Evolutionary conservation across 2,797 vertebrate genomes (phyloP).

Genomic region (Apogon hyalosoma): DNA sequence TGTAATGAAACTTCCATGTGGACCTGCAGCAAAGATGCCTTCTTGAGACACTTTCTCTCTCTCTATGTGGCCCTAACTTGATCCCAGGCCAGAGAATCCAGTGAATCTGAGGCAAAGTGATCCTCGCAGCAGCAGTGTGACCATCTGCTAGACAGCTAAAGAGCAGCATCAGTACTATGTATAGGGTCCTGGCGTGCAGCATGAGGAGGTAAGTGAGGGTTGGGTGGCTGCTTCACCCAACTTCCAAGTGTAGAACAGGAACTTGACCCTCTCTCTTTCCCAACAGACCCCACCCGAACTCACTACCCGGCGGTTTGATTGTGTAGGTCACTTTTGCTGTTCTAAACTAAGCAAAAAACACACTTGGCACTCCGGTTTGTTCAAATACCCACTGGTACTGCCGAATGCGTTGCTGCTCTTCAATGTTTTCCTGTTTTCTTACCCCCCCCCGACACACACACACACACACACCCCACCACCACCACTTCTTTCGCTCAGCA

Average conservation of each 20-base stretch:
- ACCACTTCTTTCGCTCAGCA: constrained; percentile 3
- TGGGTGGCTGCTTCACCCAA: constrained; percentile 57
- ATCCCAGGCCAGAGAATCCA: constrained; percentile 79
- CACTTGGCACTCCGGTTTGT: constrained; percentile 10
- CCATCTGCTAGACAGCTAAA: constrained; percentile 88
- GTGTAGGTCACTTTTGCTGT: constrained; percentile 2
- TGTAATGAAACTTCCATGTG: constrained; percentile 30
- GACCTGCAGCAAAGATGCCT: constrained; percentile 25
- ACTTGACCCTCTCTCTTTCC: constrained; percentile 71
- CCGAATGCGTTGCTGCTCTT: neutral
- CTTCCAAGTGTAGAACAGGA: constrained; percentile 71
- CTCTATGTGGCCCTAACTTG: constrained; percentile 60
- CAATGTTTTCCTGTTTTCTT: constrained; percentile 10
- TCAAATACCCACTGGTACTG: neutral
- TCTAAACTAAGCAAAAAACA: constrained; percentile 9
- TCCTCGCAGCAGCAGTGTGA: constrained; percentile 78
- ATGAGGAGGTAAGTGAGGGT: constrained; percentile 57
- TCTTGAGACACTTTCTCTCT: constrained; percentile 61
- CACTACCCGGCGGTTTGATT: constrained; percentile 5
- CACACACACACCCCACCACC: too few species aligned
- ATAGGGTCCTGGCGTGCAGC: constrained; percentile 79
- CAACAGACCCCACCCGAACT: constrained; percentile 36
- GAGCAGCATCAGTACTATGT: constrained; percentile 86
- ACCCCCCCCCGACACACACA: too few species aligned
- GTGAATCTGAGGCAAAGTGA: constrained; percentile 83